phyloP scores from a whole-genome alignment of 2,888 invertebrate genomes.

The Amblyteles armatorius region DNA sequence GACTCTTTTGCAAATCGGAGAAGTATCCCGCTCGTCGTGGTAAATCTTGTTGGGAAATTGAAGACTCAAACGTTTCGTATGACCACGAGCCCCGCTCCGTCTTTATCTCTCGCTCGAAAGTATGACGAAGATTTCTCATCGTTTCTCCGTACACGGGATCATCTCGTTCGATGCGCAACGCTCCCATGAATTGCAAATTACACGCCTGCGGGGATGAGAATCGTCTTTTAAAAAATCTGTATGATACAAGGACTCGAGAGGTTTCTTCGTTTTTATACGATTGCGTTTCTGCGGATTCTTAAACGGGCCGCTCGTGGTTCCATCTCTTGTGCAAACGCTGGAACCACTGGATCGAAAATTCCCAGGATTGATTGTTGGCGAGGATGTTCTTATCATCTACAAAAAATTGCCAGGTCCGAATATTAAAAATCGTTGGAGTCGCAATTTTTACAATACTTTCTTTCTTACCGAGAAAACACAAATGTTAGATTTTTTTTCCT shows the following conservation, averaged over 20 bases:
- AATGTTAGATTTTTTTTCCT: too few relatives aligned
- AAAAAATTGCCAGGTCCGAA: too few relatives aligned
- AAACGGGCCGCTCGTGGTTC: not conserved
- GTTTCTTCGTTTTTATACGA: not conserved
- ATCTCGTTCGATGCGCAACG: not conserved
- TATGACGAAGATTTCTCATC: constrained; percentile 17
- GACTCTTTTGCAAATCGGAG: constrained; percentile 36
- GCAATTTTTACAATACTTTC: too few relatives aligned
- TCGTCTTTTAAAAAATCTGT: not conserved
- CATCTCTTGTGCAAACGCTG: not conserved
- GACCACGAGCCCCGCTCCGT: constrained; percentile 1
- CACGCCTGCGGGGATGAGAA: not conserved
- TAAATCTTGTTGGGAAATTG: constrained; percentile 40
- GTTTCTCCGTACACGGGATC: constrained; percentile 23
- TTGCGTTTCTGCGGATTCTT: not conserved
- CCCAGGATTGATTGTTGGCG: too few relatives aligned
- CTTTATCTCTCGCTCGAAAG: constrained; percentile 1
- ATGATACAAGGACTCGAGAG: constrained; percentile 1
- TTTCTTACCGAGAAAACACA: too few relatives aligned
- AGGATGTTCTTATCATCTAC: too few relatives aligned
- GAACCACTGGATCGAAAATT: not conserved
- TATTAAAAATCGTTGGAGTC: too few relatives aligned
- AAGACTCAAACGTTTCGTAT: constrained; percentile 31
- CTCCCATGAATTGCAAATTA: constrained; percentile 39
- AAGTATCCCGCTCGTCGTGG: constrained; percentile 21